Evolutionary conservation across 2,888 invertebrate species (phyloP), one percentile per base, ranked within the genome.

Genomic region (Leuctra nigra): DNA sequence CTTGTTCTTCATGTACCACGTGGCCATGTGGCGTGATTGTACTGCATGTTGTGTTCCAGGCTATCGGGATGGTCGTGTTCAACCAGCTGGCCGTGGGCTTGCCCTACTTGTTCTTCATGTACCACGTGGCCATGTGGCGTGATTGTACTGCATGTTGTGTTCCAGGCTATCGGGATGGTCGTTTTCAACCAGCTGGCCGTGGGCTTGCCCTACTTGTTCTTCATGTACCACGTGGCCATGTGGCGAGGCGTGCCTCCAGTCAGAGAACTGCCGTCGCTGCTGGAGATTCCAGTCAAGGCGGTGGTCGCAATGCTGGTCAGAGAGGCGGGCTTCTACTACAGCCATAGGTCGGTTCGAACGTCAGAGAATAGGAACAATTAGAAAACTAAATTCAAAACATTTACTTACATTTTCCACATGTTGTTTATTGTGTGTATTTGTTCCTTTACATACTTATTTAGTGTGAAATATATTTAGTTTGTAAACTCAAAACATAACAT

Each of bases 321-420:
- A 60, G 78, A 79, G 64, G 59, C 75, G 33, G 68, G 69, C 33
- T 78, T 78, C 66, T 79, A 79, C 63, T 79, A 78, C 64, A 68
- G 72, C 16, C 78, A 78, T 66, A 71, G 76, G 76, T 75, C 58
- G n/a, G n/a, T n/a, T n/a, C n/a, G n/a, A n/a, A n/a, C n/a, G n/a
- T n/a, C n/a, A n/a, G n/a, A n/a, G n/a, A n/a, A n/a, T n/a, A n/a
- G n/a, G n/a, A n/a, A n/a, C n/a, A n/a, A n/a, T n/a, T n/a, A n/a
- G n/a, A n/a, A n/a, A n/a, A n/a, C n/a, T n/a, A n/a, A n/a, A n/a
- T n/a, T n/a, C n/a, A n/a, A n/a, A n/a, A n/a, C n/a, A n/a, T n/a
- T n/a, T n/a, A n/a, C n/a, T n/a, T n/a, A n/a, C n/a, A n/a, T n/a
- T n/a, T n/a, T n/a, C n/a, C n/a, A n/a, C n/a, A n/a, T n/a, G n/a